Percentiles rank a stretch among this genome's conserved stretches.
Conservation (phyloP, 2,113 vertebrate species). For the Pyrgilauda ruficollis region DNA sequence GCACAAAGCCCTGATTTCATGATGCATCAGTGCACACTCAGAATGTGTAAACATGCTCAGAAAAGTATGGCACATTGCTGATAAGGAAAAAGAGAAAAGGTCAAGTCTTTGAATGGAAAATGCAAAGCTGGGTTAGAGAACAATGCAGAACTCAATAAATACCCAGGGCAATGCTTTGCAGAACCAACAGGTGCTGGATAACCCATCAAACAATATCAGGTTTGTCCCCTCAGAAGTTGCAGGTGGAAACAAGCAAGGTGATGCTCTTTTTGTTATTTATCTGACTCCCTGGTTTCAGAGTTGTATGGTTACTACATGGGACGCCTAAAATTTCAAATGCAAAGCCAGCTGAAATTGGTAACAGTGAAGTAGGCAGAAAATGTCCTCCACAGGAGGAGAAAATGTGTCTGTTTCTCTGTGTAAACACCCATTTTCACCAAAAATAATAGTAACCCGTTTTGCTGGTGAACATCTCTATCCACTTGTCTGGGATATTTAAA, state of each 20-base stretch:
- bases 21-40: constrained; percentile 69
- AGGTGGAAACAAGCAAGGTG: constrained; percentile 79
- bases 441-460: neutral
- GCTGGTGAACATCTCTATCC: neutral
- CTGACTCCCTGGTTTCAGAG: constrained; percentile 78
- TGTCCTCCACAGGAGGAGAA: constrained; percentile 71
- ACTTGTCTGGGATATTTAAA: neutral
- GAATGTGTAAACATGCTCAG: constrained; percentile 78
- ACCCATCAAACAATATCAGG: constrained; percentile 74
- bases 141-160: constrained; percentile 36
- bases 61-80: constrained; percentile 74
- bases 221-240: constrained; percentile 71
- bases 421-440: neutral
- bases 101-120: constrained; percentile 67
- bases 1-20: neutral
- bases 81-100: constrained; percentile 85
- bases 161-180: constrained; percentile 10
- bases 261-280: constrained; percentile 83
- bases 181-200: constrained; percentile 75
- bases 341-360: constrained; percentile 69
- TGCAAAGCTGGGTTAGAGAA: constrained; percentile 67
- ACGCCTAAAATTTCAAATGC: constrained; percentile 76
- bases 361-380: constrained; percentile 57
- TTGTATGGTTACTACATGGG: constrained; percentile 72
- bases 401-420: constrained; percentile 27